Conservation (phyloP, 2,888 invertebrate species). For the Cryptosula pallasiana region DNA sequence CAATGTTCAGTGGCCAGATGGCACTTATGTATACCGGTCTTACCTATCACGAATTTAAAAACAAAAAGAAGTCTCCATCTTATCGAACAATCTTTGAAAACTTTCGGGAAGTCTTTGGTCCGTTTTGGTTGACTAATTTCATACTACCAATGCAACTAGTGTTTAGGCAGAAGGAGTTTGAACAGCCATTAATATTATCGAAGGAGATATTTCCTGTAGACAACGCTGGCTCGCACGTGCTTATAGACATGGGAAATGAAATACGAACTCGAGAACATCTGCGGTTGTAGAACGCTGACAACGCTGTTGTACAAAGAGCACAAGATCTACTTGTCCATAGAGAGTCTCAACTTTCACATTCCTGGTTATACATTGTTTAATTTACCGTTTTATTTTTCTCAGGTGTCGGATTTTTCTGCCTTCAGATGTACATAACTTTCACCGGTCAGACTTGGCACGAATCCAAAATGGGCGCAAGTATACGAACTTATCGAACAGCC, state of each 20-base stretch:
- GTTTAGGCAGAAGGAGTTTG: constrained; percentile 32
- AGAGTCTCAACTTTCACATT: too few species aligned
- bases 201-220: neutral
- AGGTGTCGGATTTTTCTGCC: constrained; percentile 11
- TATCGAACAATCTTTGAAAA: constrained; percentile 30
- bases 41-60: constrained; percentile 17
- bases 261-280: too few species aligned
- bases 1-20: constrained; percentile 17
- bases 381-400: neutral
- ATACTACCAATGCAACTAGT: constrained; percentile 36
- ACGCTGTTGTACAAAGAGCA: too few species aligned
- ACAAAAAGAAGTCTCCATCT: neutral
- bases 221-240: neutral
- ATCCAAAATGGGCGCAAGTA: neutral
- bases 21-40: neutral
- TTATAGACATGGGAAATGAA: too few species aligned
- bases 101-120: constrained; percentile 36
- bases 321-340: too few species aligned
- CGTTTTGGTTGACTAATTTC: constrained; percentile 38
- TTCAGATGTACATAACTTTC: constrained; percentile 14
- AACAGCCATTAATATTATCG: neutral
- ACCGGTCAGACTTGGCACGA: constrained; percentile 12
- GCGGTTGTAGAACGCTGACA: too few species aligned
- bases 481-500: constrained; percentile 21
- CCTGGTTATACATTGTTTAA: too few species aligned